Conservation (phyloP, 2,113 vertebrate species). For the Nesoenas mayeri region DNA sequence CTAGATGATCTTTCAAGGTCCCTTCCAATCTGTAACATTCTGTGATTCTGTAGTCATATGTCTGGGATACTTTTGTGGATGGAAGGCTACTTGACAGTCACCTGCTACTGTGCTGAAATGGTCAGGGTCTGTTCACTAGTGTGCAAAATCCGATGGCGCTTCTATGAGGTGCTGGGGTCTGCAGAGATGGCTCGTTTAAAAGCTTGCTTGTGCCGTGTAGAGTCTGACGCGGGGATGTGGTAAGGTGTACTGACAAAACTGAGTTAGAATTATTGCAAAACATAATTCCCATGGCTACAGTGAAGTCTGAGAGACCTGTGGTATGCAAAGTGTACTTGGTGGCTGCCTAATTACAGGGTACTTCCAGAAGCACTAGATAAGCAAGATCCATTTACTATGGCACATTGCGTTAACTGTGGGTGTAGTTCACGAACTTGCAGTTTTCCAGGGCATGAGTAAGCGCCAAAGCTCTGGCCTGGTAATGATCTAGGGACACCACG, state of each 20-base stretch:
- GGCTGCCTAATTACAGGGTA: not conserved
- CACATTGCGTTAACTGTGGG: not conserved
- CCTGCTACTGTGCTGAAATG: not conserved
- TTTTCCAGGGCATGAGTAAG: constrained; percentile 23
- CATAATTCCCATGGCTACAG: not conserved
- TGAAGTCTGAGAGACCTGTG: not conserved
- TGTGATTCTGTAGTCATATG: not conserved
- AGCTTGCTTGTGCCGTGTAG: not conserved
- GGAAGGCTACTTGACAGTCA: too few relatives aligned
- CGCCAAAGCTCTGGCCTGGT: not conserved
- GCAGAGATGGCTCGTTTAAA: not conserved
- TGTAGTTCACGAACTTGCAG: not conserved
- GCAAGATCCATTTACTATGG: not conserved
- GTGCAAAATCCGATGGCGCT: not conserved
- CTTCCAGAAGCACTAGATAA: not conserved
- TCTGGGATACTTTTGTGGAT: not conserved
- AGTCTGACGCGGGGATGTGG: not conserved
- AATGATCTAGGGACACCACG: not conserved
- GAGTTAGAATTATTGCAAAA: not conserved
- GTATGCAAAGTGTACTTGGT: not conserved
- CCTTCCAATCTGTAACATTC: too few relatives aligned
- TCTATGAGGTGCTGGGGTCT: not conserved
- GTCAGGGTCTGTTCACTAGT: not conserved
- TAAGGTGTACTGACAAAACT: not conserved
- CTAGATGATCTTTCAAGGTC: too few relatives aligned